Percentiles rank a stretch among this genome's conserved stretches.
Conservation (phyloP, 2,888 invertebrate species). For the Oscheius sp. region DNA sequence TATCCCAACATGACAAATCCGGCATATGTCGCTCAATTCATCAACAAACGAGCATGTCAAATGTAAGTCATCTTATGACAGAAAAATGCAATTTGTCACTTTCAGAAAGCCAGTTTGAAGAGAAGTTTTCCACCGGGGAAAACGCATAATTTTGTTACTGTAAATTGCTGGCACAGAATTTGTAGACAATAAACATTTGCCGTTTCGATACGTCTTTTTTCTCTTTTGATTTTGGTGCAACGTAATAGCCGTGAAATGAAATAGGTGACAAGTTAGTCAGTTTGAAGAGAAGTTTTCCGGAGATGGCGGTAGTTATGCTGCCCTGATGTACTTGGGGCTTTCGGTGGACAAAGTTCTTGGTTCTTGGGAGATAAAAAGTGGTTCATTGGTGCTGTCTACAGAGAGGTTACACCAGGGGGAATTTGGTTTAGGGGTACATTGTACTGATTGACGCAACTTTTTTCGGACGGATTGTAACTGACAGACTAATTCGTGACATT, state of each 20-base stretch:
- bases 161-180: too few relatives aligned
- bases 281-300: neutral
- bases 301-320: neutral
- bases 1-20: neutral
- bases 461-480: neutral
- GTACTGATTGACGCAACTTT: neutral
- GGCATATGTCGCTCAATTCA: neutral
- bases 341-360: neutral
- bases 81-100: neutral
- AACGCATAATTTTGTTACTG: too few relatives aligned
- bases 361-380: constrained; percentile 3
- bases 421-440: constrained; percentile 3
- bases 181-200: too few relatives aligned
- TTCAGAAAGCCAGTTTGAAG: too few relatives aligned
- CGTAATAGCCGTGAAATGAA: too few relatives aligned
- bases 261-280: too few relatives aligned
- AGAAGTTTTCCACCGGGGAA: too few relatives aligned
- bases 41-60: constrained; percentile 7
- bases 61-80: neutral
- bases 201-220: too few relatives aligned
- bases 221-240: too few relatives aligned
- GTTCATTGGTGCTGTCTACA: neutral
- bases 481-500: neutral
- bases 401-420: neutral
- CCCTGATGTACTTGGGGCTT: too few relatives aligned